These are phyloP conservation scores for Ailurus styani DNA, from an alignment of 2,113 vertebrate genomes.

Conservation along the genomic window DNA sequence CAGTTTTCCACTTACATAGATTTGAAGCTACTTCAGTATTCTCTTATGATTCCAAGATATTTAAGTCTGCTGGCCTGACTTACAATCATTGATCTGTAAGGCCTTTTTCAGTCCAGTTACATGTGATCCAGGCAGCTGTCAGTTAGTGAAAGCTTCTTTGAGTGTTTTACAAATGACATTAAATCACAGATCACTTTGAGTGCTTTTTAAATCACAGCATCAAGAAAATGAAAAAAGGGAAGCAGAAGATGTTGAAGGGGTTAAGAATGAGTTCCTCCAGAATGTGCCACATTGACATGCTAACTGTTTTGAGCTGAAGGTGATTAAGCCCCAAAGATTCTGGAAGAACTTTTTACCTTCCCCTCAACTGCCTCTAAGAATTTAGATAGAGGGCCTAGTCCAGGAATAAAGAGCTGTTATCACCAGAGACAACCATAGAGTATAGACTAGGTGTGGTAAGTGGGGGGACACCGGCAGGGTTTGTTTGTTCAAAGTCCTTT, in stretches of 20 bases:
- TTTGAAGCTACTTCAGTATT: conserved; percentile 31
- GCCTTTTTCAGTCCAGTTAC: background rate
- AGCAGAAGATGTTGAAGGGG: background rate
- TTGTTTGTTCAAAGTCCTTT: background rate
- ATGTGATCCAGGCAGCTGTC: background rate
- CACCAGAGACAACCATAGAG: background rate
- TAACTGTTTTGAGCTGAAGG: background rate
- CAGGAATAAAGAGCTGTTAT: background rate
- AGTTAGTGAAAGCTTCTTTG: background rate
- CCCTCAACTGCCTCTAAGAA: background rate
- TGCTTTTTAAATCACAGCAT: background rate
- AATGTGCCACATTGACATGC: background rate
- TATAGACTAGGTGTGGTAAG: background rate
- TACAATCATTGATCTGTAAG: background rate
- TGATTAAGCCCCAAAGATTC: background rate
- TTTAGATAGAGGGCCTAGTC: background rate
- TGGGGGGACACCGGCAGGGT: accelerated
- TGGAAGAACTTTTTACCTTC: background rate
- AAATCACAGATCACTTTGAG: background rate
- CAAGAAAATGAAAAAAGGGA: background rate
- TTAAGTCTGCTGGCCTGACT: background rate
- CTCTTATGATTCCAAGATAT: conserved; percentile 32
- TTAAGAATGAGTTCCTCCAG: background rate
- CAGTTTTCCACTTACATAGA: background rate
- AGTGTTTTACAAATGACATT: background rate